Conservation (phyloP, 1,140 invertebrate species). For the Meloidogyne exigua region DNA sequence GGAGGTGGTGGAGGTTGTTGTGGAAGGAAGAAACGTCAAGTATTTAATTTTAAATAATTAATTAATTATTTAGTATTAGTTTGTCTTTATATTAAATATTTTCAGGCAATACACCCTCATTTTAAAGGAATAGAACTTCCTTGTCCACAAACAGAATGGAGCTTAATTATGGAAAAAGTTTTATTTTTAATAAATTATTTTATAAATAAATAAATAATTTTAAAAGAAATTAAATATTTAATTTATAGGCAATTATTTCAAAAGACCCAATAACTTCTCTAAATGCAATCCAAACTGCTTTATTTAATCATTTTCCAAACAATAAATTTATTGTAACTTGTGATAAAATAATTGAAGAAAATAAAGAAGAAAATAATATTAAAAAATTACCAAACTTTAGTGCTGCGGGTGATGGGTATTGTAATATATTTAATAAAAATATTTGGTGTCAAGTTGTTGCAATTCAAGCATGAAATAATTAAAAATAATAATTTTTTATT, state of each 20-base stretch:
- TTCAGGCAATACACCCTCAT: constrained; percentile 12
- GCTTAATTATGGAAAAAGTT: constrained; percentile 15
- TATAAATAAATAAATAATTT: neutral
- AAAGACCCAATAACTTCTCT: neutral
- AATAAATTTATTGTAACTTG: constrained; percentile 19
- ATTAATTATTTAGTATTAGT: neutral
- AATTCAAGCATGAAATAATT: constrained; percentile 11
- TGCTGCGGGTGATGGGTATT: constrained; percentile 20
- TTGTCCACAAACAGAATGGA: constrained; percentile 24
- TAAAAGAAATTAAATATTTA: neutral
- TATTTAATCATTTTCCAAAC: neutral
- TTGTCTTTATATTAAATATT: neutral
- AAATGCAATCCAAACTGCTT: constrained; percentile 14
- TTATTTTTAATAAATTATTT: neutral
- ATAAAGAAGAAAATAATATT: neutral
- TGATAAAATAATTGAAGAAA: neutral
- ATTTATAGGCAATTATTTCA: neutral
- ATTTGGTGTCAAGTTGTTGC: constrained; percentile 18
- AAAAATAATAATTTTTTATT: neutral
- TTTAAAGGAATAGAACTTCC: constrained; percentile 12
- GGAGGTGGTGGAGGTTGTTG: constrained; percentile 19
- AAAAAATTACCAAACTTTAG: neutral
- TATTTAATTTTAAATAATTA: neutral
- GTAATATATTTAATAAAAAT: constrained; percentile 8
- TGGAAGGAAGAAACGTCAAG: constrained; percentile 19